A percentile compares a stretch with the other conserved stretches of the same genome.
Conservation (phyloP, 2,888 invertebrate species). For the Phengaris arion region DNA sequence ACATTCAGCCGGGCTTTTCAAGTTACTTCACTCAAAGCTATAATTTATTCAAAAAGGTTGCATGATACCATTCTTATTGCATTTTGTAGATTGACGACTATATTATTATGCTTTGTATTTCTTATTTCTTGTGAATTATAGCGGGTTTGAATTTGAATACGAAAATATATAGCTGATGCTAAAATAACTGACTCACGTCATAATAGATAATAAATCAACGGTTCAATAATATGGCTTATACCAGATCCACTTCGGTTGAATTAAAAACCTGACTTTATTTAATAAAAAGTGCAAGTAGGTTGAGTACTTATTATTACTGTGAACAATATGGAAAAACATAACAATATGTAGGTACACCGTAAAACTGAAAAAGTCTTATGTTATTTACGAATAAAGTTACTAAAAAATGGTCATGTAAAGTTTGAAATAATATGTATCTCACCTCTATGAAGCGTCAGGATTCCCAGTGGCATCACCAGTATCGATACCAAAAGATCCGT, state of each 20-base stretch:
- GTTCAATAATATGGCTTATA: no score
- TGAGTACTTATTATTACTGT: no score
- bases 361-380: no score
- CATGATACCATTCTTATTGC: conserved; percentile 4
- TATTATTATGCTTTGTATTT: neutral
- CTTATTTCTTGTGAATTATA: neutral
- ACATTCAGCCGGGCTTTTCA: neutral
- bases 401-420: no score
- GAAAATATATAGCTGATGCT: neutral
- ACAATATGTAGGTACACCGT: no score
- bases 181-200: neutral
- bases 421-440: conserved; percentile 54
- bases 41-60: conserved; percentile 14
- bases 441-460: conserved; percentile 90
- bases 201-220: no score
- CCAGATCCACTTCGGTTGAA: no score
- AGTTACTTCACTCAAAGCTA: neutral
- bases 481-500: conserved; percentile 97
- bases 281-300: no score
- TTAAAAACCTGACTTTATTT: no score
- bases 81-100: conserved; percentile 3
- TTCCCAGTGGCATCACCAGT: conserved; percentile 97
- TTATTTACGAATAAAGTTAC: no score
- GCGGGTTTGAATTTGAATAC: neutral
- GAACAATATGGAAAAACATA: no score